Base-by-base conservation (phyloP, 2,797 vertebrate genomes). In the Brachymystax lenok region DNA sequence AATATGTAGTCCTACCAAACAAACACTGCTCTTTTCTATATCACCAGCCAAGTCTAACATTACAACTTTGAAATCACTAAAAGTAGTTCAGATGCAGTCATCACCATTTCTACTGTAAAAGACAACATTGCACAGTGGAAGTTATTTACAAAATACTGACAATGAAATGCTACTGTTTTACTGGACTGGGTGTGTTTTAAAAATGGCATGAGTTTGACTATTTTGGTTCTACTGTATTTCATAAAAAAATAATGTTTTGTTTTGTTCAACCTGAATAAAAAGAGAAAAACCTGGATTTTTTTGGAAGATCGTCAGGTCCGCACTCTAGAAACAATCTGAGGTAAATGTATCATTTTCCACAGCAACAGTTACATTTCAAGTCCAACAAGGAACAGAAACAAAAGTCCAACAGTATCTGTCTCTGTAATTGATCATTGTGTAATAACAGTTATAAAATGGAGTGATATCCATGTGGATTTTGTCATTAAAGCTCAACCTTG, bases 261-360 rank as follows among this genome's bases (percentile, higher is more conserved):
- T 79, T 72, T 6, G 33, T 71, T 80, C 70, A 78, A 86, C 91
- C 90, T 90, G 90, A 88, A 89, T 74, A 83, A 76, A 78, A 77
- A 77, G 73, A 81, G 64, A 73, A 75, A 74, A 72, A 77, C 79
- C 82, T 78, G 77, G 63, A 71, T 72, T 80, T 74, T 74, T 61
- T 61, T 75, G 70, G 50, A 71, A 80, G 61, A 69, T 74, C 71
- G 59, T 77, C 63, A 78, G 74, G 78, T 83, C 82, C 81, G 88
- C 69, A 84, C 75, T 77, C 71, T 74, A 83, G 64, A 77, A 77
- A 82, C 80, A 69, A 77, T 88, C 77, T 88, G 86, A 90, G 88
- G 87, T 91, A 86, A 80, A 88, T 75, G n/a, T 75, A 80, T 84
- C 69, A 61, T 78, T 78, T 77, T 61, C 79, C 76, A 83, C 64